phyloP scores from a whole-genome alignment of 2,888 invertebrate genomes.

The Tanytarsus gracilentus region DNA sequence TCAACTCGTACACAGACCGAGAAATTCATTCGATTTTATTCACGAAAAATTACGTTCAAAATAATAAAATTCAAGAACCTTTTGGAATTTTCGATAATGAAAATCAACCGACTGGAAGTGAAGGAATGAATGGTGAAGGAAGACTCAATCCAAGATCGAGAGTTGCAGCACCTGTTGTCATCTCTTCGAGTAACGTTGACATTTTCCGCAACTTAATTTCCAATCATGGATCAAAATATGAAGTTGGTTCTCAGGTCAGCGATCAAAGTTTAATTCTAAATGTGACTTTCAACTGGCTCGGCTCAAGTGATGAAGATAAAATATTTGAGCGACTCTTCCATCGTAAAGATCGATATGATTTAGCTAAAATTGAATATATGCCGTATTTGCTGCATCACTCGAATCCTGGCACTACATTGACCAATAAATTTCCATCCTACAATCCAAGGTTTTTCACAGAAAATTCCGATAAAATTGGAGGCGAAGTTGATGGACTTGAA shows the following conservation, averaged over 20 bases:
- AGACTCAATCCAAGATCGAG: conserved; percentile 81
- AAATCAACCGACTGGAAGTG: conserved; percentile 33
- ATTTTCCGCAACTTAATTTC: conserved; percentile 85
- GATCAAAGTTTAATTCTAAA: conserved; percentile 92
- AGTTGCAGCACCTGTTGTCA: conserved; percentile 85
- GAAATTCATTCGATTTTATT: conserved; percentile 72
- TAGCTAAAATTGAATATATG: conserved; percentile 84
- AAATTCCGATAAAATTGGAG: conserved; percentile 67
- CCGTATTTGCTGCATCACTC: conserved; percentile 86
- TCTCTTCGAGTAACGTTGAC: conserved; percentile 83
- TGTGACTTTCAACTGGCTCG: conserved; percentile 91
- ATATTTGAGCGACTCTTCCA: conserved; percentile 70
- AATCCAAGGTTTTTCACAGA: conserved; percentile 69
- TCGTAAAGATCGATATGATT: conserved; percentile 85
- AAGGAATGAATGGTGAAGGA: conserved; percentile 45
- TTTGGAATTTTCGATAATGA: conserved; percentile 54
- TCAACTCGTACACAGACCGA: conserved; percentile 79
- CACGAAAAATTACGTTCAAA: conserved; percentile 75
- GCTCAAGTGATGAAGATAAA: conserved; percentile 60
- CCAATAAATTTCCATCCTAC: conserved; percentile 64
- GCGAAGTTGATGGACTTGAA: conserved; percentile 88
- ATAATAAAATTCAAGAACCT: conserved; percentile 79
- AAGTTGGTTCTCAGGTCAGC: conserved; percentile 89
- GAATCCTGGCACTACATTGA: conserved; percentile 77
- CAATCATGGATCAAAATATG: conserved; percentile 83